Conservation (phyloP, 2,888 invertebrate species). For the Coelinius sp. region DNA sequence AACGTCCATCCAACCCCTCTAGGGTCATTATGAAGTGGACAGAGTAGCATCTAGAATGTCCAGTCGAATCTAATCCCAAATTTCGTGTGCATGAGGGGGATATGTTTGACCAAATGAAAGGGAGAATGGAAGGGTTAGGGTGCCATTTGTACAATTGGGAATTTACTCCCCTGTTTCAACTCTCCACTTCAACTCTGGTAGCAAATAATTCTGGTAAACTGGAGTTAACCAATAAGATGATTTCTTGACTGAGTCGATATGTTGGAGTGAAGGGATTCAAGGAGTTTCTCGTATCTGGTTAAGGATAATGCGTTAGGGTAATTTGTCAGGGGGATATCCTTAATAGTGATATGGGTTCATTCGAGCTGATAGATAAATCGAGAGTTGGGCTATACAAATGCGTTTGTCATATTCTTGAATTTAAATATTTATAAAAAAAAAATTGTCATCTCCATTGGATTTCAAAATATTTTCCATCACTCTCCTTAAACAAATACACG, state of each 20-base stretch:
- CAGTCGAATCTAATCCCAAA: constrained; percentile 64
- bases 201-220: constrained; percentile 25
- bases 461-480: too few relatives aligned
- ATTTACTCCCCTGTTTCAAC: neutral
- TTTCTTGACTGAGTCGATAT: constrained; percentile 42
- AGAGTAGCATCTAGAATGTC: constrained; percentile 52
- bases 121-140: constrained; percentile 38
- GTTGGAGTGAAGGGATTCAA: constrained; percentile 30
- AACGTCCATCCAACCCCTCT: constrained; percentile 42
- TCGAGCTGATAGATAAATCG: constrained; percentile 12
- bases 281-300: neutral
- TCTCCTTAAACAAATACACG: too few relatives aligned
- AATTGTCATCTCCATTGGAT: too few relatives aligned
- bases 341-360: constrained; percentile 34
- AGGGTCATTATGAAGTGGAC: constrained; percentile 62
- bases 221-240: constrained; percentile 43
- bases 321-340: constrained; percentile 43
- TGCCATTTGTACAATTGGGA: constrained; percentile 1
- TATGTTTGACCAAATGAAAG: constrained; percentile 41
- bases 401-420: too few relatives aligned
- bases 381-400: neutral
- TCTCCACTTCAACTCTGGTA: neutral
- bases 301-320: constrained; percentile 47
- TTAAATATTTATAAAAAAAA: too few relatives aligned
- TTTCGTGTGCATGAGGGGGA: constrained; percentile 42